phyloP scores from a whole-genome alignment of 2,888 invertebrate genomes.

The Pheosia gnoma region DNA sequence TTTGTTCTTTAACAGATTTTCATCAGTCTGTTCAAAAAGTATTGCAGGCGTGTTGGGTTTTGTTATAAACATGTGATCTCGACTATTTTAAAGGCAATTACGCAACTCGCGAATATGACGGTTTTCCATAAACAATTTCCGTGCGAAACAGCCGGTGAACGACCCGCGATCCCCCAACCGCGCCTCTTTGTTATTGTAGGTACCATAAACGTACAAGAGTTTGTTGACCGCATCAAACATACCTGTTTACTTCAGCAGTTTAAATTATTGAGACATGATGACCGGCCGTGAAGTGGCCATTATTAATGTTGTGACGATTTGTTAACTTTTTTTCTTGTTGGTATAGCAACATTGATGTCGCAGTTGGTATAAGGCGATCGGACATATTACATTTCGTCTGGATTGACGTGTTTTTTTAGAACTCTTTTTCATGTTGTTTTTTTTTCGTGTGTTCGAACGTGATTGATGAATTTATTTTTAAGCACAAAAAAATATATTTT shows the following conservation, averaged over 20 bases:
- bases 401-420: background rate
- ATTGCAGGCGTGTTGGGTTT: too few relatives aligned
- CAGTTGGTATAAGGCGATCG: background rate
- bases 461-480: background rate
- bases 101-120: slow-evolving; percentile 34
- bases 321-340: slow-evolving; percentile 3
- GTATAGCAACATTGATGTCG: slow-evolving; percentile 7
- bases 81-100: slow-evolving; percentile 16
- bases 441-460: background rate
- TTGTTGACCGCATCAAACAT: slow-evolving; percentile 43
- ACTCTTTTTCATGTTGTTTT: too few relatives aligned
- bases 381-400: background rate
- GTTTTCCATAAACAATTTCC: slow-evolving; percentile 46
- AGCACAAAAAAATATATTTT: too few relatives aligned
- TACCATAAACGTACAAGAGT: slow-evolving; percentile 35
- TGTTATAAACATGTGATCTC: background rate
- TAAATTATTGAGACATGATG: slow-evolving; percentile 42
- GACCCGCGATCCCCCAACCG: slow-evolving; percentile 45
- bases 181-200: slow-evolving; percentile 40
- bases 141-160: slow-evolving; percentile 37
- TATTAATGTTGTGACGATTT: slow-evolving; percentile 11
- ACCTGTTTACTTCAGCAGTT: slow-evolving; percentile 40
- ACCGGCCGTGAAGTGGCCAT: slow-evolving; percentile 34
- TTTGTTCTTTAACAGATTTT: background rate
- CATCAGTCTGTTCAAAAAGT: background rate